Evolutionary conservation across 2,797 vertebrate species (phyloP).

Genomic region (Limnodromus scolopaceus): DNA sequence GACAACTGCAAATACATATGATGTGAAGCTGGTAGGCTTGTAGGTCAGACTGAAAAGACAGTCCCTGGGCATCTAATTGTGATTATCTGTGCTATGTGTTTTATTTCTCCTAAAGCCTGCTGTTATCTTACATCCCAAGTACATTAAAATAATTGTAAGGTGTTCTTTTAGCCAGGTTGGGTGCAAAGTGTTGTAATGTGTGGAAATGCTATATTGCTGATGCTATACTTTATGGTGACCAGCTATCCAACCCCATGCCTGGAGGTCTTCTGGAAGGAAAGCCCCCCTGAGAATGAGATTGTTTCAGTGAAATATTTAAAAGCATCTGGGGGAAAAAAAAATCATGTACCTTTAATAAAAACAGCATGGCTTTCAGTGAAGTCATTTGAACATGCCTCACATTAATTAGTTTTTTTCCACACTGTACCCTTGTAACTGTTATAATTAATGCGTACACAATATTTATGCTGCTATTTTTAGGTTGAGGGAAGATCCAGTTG

Average conservation of each 20-base stretch:
- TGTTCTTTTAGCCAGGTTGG: neutral
- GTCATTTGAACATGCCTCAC: neutral
- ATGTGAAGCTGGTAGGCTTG: neutral
- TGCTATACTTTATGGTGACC: neutral
- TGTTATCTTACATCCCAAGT: neutral
- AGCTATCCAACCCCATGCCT: neutral
- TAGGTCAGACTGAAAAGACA: neutral
- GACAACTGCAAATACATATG: neutral
- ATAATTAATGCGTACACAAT: neutral
- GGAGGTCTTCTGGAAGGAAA: neutral
- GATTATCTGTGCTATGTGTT: neutral
- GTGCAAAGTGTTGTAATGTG: neutral
- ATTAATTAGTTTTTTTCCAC: neutral
- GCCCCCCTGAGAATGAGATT: neutral
- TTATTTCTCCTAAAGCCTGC: neutral
- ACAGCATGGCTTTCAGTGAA: neutral
- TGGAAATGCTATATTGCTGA: neutral
- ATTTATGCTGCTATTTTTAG: slow-evolving; percentile 16
- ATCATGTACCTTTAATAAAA: neutral
- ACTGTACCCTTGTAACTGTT: neutral
- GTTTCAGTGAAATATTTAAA: neutral
- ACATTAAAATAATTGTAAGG: neutral
- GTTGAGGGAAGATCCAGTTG: neutral
- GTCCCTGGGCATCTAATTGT: neutral
- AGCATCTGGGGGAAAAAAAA: neutral